phyloP scores from a whole-genome alignment of 2,888 invertebrate species.

The Heliconius erato region DNA sequence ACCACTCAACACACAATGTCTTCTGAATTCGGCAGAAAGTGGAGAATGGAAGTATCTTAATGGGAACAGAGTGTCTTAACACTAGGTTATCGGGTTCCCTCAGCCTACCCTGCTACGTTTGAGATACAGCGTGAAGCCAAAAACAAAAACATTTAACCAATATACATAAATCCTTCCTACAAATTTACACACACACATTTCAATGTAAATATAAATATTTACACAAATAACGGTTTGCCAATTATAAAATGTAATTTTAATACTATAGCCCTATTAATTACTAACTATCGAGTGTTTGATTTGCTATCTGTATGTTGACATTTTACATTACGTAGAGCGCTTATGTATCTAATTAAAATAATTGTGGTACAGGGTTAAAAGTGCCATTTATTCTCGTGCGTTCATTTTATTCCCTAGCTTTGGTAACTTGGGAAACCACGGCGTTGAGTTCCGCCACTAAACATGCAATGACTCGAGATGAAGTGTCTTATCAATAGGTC shows the following conservation, averaged over 20 bases:
- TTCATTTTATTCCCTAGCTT: too few species aligned
- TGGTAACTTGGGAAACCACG: too few species aligned
- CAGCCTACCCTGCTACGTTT: background rate
- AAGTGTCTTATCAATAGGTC: too few species aligned
- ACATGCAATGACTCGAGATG: too few species aligned
- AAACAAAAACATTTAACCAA: background rate
- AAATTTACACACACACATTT: background rate
- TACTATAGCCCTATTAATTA: slow-evolving; percentile 12
- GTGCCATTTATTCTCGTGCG: too few species aligned
- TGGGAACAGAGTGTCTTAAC: too few species aligned
- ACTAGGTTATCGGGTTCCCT: too few species aligned
- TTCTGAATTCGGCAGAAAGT: too few species aligned
- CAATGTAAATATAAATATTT: background rate
- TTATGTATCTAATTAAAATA: background rate
- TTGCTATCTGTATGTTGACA: slow-evolving; percentile 1
- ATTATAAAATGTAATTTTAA: slow-evolving; percentile 23
- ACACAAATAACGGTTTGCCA: slow-evolving; percentile 11
- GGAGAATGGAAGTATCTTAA: too few species aligned
- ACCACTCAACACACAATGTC: background rate
- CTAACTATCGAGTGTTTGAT: slow-evolving; percentile 15
- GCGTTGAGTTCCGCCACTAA: too few species aligned
- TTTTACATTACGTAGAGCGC: background rate
- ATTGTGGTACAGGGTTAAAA: background rate
- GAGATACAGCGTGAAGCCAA: background rate
- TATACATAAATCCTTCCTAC: slow-evolving; percentile 8